These are phyloP conservation scores for Gallinago jamesoni DNA, from an alignment of 2,113 vertebrate species.

Conservation along the genomic window DNA sequence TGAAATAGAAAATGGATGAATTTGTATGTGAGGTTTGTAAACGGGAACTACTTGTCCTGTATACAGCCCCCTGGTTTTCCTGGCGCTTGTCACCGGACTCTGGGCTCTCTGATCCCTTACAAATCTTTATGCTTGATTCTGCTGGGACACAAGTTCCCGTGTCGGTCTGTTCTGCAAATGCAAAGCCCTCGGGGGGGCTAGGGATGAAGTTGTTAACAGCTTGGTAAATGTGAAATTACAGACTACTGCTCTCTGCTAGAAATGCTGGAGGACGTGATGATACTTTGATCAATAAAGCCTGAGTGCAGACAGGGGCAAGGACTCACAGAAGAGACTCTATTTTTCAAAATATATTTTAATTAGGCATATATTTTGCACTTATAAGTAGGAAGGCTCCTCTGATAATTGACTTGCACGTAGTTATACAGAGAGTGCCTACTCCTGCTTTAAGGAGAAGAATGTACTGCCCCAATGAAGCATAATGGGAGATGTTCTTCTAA, in stretches of 20 bases:
- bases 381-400: not conserved
- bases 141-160: not conserved
- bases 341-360: not conserved
- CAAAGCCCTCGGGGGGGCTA: not conserved
- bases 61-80: not conserved
- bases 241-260: not conserved
- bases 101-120: not conserved
- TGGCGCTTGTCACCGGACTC: rapidly evolving
- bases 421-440: not conserved
- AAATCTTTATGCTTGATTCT: not conserved
- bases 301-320: not conserved
- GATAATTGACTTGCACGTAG: not conserved
- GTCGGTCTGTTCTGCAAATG: not conserved
- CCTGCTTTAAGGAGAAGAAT: not conserved
- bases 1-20: not conserved
- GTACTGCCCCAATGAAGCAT: not conserved
- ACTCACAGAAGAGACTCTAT: rapidly evolving
- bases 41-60: not conserved
- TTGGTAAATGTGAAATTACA: not conserved
- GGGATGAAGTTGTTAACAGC: not conserved
- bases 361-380: not conserved
- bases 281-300: not conserved
- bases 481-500: not conserved
- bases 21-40: not conserved
- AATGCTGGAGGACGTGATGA: not conserved